Evolutionary conservation across 53 echinoderm and acorn worm species (phyloP).

Genomic region (Crossaster papposus): DNA sequence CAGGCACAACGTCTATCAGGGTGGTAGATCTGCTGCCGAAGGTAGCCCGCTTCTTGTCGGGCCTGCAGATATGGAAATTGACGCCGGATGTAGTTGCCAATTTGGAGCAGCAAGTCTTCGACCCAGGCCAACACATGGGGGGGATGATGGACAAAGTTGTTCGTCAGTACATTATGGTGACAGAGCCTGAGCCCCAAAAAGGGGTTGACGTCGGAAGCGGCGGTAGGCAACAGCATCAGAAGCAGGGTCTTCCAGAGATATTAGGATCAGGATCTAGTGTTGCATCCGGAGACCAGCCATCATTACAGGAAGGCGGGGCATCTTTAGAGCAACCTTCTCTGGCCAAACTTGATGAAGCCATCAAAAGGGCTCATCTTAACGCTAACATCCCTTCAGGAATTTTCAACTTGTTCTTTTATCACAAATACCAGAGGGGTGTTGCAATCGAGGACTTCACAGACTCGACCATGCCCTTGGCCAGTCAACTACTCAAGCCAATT

Average conservation of each 20-base stretch:
- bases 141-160: conserved; percentile 42
- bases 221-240: not conserved
- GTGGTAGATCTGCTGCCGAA: conserved; percentile 7
- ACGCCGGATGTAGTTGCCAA: conserved; percentile 29
- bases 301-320: not conserved
- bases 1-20: conserved; percentile 26
- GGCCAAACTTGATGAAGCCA: not conserved
- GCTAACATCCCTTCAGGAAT: not conserved
- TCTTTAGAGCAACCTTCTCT: not conserved
- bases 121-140: not conserved
- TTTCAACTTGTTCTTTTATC: not conserved
- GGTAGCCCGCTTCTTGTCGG: conserved; percentile 20
- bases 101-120: conserved; percentile 25
- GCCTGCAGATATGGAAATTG: not conserved
- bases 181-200: not conserved
- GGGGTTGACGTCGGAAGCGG: not conserved
- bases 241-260: not conserved
- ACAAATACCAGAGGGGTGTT: conserved; percentile 5
- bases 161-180: conserved; percentile 2
- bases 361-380: conserved; percentile 9
- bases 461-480: conserved; percentile 57
- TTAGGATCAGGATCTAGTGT: not conserved
- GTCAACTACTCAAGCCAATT: conserved; percentile 55
- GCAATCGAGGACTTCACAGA: conserved; percentile 67
- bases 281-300: not conserved